Conservation (phyloP, 2,888 invertebrate species). For the Drosophila maculinotata region DNA sequence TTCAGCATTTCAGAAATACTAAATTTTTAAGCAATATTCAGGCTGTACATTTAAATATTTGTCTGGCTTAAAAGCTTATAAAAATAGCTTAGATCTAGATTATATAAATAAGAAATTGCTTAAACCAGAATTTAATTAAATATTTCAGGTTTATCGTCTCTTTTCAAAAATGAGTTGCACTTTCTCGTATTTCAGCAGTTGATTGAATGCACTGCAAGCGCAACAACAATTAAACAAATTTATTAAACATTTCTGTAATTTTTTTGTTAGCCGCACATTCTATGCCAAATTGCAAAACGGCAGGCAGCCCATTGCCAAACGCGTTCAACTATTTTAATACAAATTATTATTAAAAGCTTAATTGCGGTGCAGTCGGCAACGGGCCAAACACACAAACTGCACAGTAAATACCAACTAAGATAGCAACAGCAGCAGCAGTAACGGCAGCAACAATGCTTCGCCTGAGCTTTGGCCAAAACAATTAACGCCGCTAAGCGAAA, state of each 20-base stretch:
- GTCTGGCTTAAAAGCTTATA: no score
- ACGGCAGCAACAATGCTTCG: constrained; percentile 13
- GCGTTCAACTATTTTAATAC: constrained; percentile 62
- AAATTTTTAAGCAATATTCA: no score
- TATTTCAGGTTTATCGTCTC: no score
- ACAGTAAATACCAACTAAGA: constrained; percentile 15
- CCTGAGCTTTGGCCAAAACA: constrained; percentile 69
- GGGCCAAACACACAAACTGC: constrained; percentile 19
- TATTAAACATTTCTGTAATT: constrained; percentile 39
- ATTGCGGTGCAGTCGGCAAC: constrained; percentile 55
- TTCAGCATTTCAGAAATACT: no score
- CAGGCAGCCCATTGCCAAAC: constrained; percentile 66
- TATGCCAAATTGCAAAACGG: constrained; percentile 69
- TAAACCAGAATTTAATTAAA: no score
- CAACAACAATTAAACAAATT: constrained; percentile 21
- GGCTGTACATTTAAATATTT: no score
- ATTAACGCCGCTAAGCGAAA: constrained; percentile 65
- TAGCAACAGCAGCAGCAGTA: constrained; percentile 19
- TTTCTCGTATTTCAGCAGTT: constrained; percentile 15
- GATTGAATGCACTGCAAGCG: constrained; percentile 2
- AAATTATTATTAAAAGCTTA: constrained; percentile 76
- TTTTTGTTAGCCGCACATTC: constrained; percentile 48
- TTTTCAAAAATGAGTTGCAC: background rate
- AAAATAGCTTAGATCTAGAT: no score
- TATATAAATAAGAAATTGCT: no score